Conservation (phyloP, 2,888 invertebrate species). For the Eupelmus urozonus region DNA sequence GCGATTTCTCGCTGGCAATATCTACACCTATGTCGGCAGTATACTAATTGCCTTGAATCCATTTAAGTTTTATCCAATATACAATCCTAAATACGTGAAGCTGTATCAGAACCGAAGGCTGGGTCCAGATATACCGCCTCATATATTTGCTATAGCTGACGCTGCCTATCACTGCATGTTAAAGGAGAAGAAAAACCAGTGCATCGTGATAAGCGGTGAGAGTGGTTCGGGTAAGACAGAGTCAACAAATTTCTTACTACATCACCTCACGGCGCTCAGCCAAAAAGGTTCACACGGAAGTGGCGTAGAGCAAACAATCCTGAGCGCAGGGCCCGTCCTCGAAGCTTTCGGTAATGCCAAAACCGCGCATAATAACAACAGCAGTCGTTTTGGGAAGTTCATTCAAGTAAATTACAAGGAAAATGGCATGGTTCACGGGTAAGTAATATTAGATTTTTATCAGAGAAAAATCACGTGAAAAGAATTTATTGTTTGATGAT, state of each 20-base stretch:
- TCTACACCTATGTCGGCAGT: constrained; percentile 97
- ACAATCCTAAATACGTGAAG: constrained; percentile 98
- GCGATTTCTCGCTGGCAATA: constrained; percentile 93
- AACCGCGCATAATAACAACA: constrained; percentile 98
- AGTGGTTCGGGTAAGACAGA: constrained; percentile 98
- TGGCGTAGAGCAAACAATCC: constrained; percentile 97
- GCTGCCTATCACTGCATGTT: constrained; percentile 97
- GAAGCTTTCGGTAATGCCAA: constrained; percentile 99
- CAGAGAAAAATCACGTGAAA: neutral
- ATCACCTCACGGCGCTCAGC: constrained; percentile 95
- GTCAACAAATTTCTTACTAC: constrained; percentile 95
- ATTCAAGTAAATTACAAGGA: constrained; percentile 98
- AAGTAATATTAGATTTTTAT: constrained; percentile 66
- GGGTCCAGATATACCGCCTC: constrained; percentile 95
- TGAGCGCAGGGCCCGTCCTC: constrained; percentile 96
- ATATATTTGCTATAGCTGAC: constrained; percentile 97
- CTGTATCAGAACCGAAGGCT: constrained; percentile 95
- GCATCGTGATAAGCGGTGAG: constrained; percentile 96
- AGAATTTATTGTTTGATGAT: neutral
- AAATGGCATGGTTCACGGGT: constrained; percentile 98
- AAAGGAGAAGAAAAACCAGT: constrained; percentile 92
- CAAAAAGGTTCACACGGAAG: constrained; percentile 96
- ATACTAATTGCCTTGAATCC: constrained; percentile 97
- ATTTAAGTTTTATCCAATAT: constrained; percentile 97
- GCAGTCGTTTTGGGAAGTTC: constrained; percentile 97